A percentile compares a stretch with the other conserved stretches of the same genome.
Evolutionary conservation across 2,888 invertebrate genomes (phyloP).

Genomic region (Leucophenga montana): DNA sequence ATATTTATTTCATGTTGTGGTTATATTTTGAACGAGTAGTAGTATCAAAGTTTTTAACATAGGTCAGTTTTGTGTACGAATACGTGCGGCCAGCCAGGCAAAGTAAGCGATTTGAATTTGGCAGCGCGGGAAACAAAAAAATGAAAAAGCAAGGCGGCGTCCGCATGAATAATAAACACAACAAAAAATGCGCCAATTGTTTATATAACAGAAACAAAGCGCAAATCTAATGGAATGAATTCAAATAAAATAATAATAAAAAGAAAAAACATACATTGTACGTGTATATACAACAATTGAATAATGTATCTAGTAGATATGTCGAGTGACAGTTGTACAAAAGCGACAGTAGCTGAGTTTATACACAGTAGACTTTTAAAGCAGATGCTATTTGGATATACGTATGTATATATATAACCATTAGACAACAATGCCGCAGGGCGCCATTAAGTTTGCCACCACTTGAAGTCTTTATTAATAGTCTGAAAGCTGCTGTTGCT

Average conservation of each 20-base stretch:
- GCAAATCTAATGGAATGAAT: not conserved
- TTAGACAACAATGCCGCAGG: not conserved
- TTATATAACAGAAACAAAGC: not conserved
- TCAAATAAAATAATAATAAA: not conserved
- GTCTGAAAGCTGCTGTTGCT: not conserved
- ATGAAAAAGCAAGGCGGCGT: slow-evolving; percentile 4
- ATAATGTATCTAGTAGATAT: too few species aligned
- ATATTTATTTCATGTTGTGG: too few species aligned
- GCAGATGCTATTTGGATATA: too few species aligned
- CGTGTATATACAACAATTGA: too few species aligned
- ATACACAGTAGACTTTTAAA: not conserved
- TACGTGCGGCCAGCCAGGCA: slow-evolving; percentile 7
- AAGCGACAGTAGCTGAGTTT: not conserved
- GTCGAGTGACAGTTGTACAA: not conserved
- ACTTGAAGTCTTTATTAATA: slow-evolving; percentile 23
- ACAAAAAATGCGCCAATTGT: not conserved
- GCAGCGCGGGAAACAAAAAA: slow-evolving; percentile 9
- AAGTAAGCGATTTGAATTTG: not conserved
- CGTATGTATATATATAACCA: not conserved
- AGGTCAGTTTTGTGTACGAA: slow-evolving; percentile 17
- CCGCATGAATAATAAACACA: slow-evolving; percentile 3
- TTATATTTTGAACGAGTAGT: too few species aligned
- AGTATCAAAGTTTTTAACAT: slow-evolving; percentile 10
- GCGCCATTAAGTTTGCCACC: slow-evolving; percentile 14
- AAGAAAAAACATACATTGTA: too few species aligned